A percentile compares a stretch with the other conserved stretches of the same genome.
These are phyloP conservation scores for Pogonomyrmex californicus DNA, from an alignment of 1,140 invertebrate species.

Conservation along the genomic window DNA sequence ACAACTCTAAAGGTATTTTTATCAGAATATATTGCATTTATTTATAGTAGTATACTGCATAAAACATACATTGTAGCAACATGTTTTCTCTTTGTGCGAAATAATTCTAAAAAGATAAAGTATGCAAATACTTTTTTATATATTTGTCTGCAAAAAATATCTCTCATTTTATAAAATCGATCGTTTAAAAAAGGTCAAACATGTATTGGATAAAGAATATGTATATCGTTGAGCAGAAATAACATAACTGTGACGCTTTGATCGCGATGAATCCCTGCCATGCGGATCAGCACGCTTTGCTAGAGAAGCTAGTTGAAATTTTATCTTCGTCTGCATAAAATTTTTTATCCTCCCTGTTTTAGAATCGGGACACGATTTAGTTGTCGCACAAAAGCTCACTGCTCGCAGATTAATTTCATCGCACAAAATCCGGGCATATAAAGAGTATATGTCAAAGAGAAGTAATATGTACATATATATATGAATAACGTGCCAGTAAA, in stretches of 20 bases:
- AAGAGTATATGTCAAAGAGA: background rate
- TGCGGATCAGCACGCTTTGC: slow-evolving; percentile 26
- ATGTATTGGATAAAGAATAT: slow-evolving; percentile 14
- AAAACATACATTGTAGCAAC: background rate
- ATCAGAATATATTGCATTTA: background rate
- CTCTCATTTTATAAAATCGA: slow-evolving; percentile 4
- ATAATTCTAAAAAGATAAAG: background rate
- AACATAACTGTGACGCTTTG: slow-evolving; percentile 33
- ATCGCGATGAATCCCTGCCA: slow-evolving; percentile 31
- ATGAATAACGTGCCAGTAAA: background rate
- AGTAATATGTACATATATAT: background rate
- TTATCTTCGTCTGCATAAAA: slow-evolving; percentile 28
- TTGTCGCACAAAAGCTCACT: slow-evolving; percentile 6
- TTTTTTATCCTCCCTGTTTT: slow-evolving; percentile 45
- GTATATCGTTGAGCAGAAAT: slow-evolving; percentile 24
- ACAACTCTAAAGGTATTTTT: background rate
- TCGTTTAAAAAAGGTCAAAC: slow-evolving; percentile 15
- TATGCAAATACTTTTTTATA: background rate
- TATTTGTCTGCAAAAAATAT: background rate
- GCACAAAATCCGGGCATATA: slow-evolving; percentile 18
- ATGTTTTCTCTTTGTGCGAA: background rate
- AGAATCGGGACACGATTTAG: slow-evolving; percentile 37
- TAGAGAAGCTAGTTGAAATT: slow-evolving; percentile 40
- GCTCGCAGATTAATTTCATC: slow-evolving; percentile 35
- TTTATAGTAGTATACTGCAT: background rate